Percentiles rank a stretch among this genome's conserved stretches.
These are phyloP conservation scores for Pangasius mekongensis DNA, from an alignment of 2,797 vertebrate genomes.

Conservation along the genomic window DNA sequence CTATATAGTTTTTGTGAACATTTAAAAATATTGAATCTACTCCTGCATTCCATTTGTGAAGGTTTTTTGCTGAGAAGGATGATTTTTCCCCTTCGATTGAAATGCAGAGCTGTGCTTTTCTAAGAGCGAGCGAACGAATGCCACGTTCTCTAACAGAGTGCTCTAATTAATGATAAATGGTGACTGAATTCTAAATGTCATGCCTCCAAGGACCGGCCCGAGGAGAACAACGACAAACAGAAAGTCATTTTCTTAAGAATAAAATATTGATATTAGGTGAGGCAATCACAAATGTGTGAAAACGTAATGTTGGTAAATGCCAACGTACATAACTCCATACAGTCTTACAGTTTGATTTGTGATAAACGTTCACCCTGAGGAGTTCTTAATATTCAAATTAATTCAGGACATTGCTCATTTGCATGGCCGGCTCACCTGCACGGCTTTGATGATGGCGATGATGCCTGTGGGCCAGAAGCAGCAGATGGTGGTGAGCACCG, in stretches of 20 bases:
- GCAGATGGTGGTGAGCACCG: conserved; percentile 92
- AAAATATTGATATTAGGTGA: not conserved
- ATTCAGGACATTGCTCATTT: conserved; percentile 36
- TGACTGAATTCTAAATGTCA: not conserved
- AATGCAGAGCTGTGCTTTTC: not conserved
- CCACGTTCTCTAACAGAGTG: not conserved
- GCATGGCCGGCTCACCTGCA: conserved; percentile 79
- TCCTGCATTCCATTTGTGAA: not conserved
- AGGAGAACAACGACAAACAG: not conserved
- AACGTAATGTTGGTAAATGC: not conserved
- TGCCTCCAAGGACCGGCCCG: not conserved
- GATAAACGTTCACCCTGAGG: not conserved
- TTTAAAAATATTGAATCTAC: not conserved
- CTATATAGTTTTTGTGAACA: no score
- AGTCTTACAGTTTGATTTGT: not conserved
- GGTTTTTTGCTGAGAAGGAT: not conserved
- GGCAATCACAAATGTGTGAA: not conserved
- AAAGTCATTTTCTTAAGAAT: not conserved
- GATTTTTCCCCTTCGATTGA: not conserved
- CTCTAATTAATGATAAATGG: not conserved
- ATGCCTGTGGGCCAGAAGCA: conserved; percentile 96
- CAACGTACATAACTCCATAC: not conserved
- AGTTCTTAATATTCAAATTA: conserved; percentile 4
- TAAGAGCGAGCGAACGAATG: not conserved
- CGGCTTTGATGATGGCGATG: conserved; percentile 93